A percentile compares a stretch with the other conserved stretches of the same genome.
These are phyloP conservation scores for Perithous albicinctus DNA, from an alignment of 2,888 invertebrate species.

Conservation along the genomic window DNA sequence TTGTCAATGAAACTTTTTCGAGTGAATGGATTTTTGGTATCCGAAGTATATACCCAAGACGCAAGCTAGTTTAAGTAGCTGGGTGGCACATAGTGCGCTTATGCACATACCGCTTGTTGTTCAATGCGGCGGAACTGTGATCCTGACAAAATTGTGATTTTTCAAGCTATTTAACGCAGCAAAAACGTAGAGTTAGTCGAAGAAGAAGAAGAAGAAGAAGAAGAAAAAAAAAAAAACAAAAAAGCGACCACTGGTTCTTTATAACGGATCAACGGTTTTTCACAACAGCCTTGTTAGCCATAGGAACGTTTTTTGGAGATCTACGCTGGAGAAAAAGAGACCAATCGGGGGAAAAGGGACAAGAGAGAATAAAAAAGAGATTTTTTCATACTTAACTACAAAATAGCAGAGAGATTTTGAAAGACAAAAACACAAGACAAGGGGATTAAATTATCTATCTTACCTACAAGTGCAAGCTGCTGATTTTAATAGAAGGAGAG, in stretches of 20 bases:
- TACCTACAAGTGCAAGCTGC: slow-evolving; percentile 4
- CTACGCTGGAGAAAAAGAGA: slow-evolving; percentile 17
- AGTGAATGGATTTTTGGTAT: slow-evolving; percentile 34
- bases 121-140: slow-evolving; percentile 65
- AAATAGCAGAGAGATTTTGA: not conserved
- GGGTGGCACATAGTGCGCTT: slow-evolving; percentile 24
- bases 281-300: slow-evolving; percentile 59
- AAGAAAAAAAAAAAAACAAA: too few species aligned
- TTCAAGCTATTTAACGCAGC: slow-evolving; percentile 43
- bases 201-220: too few species aligned
- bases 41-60: not conserved
- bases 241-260: slow-evolving; percentile 22
- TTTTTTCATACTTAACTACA: slow-evolving; percentile 27
- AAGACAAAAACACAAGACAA: not conserved
- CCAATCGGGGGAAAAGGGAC: slow-evolving; percentile 27
- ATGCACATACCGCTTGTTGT: slow-evolving; percentile 51
- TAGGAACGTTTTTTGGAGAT: slow-evolving; percentile 46
- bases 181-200: slow-evolving; percentile 38
- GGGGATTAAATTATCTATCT: not conserved
- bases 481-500: slow-evolving; percentile 1
- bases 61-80: not conserved
- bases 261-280: slow-evolving; percentile 17
- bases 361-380: not conserved
- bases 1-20: too few species aligned
- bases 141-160: slow-evolving; percentile 67